Conservation (phyloP, 2,888 invertebrate genomes). For the Galerucella calmariensis region DNA sequence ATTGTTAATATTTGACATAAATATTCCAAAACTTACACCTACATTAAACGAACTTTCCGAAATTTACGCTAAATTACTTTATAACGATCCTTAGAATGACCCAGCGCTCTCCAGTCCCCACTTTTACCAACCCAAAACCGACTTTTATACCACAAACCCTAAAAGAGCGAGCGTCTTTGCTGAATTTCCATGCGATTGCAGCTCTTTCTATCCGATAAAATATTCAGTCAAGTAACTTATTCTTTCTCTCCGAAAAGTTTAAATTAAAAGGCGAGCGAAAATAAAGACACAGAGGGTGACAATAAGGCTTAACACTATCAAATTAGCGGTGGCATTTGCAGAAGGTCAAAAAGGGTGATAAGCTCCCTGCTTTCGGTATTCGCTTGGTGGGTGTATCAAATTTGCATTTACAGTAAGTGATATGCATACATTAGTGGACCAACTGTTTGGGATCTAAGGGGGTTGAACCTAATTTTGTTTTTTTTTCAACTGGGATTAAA, state of each 20-base stretch:
- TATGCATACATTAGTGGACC: conserved; percentile 58
- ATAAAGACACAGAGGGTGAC: conserved; percentile 55
- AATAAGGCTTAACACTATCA: conserved; percentile 57
- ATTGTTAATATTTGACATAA: not conserved
- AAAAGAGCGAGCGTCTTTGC: conserved; percentile 5
- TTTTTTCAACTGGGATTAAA: conserved; percentile 24
- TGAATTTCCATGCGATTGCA: conserved; percentile 52
- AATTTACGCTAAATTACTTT: not conserved
- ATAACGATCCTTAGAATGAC: conserved; percentile 9
- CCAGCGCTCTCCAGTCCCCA: conserved; percentile 2
- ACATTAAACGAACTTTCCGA: not conserved
- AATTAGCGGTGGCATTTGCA: conserved; percentile 63
- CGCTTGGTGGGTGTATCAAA: conserved; percentile 44
- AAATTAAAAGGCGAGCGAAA: conserved; percentile 57
- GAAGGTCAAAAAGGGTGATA: conserved; percentile 56
- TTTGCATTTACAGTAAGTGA: conserved; percentile 64
- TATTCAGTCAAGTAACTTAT: conserved; percentile 42
- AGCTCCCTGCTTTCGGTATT: conserved; percentile 19
- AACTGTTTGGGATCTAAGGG: conserved; percentile 38
- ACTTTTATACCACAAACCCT: conserved; percentile 1
- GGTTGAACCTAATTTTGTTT: conserved; percentile 32
- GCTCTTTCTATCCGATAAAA: conserved; percentile 49
- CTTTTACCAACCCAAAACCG: conserved; percentile 4
- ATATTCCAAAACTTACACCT: not conserved
- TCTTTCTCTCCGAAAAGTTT: conserved; percentile 46